Conservation (phyloP, 2,113 vertebrate species). For the Capreolus pygargus region DNA sequence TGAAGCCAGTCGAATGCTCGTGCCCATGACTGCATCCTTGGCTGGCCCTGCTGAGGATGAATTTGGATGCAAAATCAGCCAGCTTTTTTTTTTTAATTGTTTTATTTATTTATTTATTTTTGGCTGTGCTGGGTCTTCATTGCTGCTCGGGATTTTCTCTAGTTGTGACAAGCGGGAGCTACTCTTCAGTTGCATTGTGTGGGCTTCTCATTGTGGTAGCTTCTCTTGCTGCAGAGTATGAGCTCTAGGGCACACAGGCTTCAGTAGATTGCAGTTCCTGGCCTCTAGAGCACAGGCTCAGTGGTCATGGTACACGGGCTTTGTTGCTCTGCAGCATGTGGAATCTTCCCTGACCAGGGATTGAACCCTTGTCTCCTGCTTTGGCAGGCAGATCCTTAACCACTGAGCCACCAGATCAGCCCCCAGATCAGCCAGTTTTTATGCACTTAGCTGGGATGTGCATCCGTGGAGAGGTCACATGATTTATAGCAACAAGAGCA, state of each 20-base stretch:
- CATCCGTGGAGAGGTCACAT: background rate
- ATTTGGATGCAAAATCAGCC: background rate
- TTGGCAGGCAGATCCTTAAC: background rate
- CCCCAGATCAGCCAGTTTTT: background rate
- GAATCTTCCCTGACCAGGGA: background rate
- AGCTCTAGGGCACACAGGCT: background rate
- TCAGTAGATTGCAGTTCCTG: background rate
- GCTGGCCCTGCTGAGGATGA: background rate
- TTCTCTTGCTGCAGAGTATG: background rate
- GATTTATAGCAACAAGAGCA: background rate
- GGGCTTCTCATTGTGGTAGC: background rate
- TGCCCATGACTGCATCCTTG: background rate
- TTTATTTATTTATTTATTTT: background rate
- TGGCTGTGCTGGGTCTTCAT: background rate
- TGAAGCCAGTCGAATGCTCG: background rate
- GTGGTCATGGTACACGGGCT: background rate
- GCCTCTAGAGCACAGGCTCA: background rate
- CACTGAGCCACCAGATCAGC: background rate
- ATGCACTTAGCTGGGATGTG: background rate
- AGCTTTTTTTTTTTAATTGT: background rate
- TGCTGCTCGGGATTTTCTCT: background rate
- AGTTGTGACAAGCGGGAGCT: rapidly evolving
- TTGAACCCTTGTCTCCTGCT: background rate
- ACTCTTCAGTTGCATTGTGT: background rate
- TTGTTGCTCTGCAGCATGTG: background rate